Evolutionary conservation across 1,140 invertebrate genomes (phyloP).

Genomic region (Planococcus citri): DNA sequence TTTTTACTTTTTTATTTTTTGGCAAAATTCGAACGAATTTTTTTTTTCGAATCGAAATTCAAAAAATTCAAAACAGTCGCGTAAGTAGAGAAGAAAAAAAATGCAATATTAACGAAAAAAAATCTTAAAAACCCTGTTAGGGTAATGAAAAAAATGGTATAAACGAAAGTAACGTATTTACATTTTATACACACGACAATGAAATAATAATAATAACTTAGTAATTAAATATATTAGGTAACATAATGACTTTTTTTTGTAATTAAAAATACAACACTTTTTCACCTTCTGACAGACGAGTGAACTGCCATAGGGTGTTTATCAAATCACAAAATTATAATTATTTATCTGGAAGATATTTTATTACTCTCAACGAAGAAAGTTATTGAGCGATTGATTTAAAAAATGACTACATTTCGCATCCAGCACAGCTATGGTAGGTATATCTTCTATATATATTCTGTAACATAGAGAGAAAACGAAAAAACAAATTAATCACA

Average conservation of each 20-base stretch:
- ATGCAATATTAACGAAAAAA: neutral
- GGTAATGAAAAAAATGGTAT: neutral
- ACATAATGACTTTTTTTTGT: slow-evolving; percentile 18
- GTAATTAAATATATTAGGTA: slow-evolving; percentile 6
- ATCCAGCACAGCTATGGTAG: neutral
- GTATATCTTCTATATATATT: neutral
- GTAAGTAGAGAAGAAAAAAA: neutral
- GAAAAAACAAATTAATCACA: neutral
- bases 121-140: neutral
- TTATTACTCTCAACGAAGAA: neutral
- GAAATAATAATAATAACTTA: neutral
- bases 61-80: neutral
- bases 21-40: no score
- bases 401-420: neutral
- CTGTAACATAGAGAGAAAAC: neutral
- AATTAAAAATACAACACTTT: neutral
- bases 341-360: neutral
- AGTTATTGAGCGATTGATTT: neutral
- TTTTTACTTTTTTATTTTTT: no score
- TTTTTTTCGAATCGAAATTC: no score
- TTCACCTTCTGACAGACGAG: no score
- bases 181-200: neutral
- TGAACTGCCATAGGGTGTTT: neutral
- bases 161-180: neutral
- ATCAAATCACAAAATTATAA: neutral